Evolutionary conservation across 2,888 invertebrate genomes (phyloP).

Genomic region (Dusona sp.): DNA sequence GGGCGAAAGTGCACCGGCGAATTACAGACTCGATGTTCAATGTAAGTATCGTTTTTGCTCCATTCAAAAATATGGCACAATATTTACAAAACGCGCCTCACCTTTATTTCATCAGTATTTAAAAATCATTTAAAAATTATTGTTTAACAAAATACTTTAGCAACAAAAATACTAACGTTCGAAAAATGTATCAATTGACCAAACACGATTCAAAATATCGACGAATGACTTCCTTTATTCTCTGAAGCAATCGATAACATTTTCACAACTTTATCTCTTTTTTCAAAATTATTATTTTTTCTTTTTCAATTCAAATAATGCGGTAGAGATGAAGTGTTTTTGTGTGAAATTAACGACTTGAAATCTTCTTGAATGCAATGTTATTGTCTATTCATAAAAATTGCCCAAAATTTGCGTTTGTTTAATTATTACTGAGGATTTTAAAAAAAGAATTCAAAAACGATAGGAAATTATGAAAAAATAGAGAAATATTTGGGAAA

Average conservation of each 20-base stretch:
- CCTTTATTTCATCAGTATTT: background rate
- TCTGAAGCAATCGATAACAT: background rate
- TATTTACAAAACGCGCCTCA: background rate
- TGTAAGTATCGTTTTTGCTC: constrained; percentile 83
- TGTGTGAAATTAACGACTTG: background rate
- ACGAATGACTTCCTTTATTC: too few relatives aligned
- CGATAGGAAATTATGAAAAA: too few relatives aligned
- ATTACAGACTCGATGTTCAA: constrained; percentile 86
- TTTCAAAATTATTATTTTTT: background rate
- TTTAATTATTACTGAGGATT: too few relatives aligned
- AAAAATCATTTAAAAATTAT: too few relatives aligned
- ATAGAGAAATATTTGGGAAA: too few relatives aligned
- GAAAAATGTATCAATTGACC: background rate
- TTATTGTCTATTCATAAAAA: too few relatives aligned
- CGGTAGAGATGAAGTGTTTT: background rate
- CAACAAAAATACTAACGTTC: too few relatives aligned
- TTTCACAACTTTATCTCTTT: background rate
- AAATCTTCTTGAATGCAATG: background rate
- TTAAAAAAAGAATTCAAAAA: too few relatives aligned
- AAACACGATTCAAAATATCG: too few relatives aligned
- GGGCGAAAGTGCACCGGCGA: constrained; percentile 87
- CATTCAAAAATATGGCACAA: background rate
- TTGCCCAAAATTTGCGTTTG: too few relatives aligned
- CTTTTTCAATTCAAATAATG: background rate
- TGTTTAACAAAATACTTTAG: too few relatives aligned